Evolutionary conservation across 30 jellyfish, hydroid and myxozoan genomes (phyloP), one percentile per base, ranked within the genome.

Genomic region (Morbakka virulenta): DNA sequence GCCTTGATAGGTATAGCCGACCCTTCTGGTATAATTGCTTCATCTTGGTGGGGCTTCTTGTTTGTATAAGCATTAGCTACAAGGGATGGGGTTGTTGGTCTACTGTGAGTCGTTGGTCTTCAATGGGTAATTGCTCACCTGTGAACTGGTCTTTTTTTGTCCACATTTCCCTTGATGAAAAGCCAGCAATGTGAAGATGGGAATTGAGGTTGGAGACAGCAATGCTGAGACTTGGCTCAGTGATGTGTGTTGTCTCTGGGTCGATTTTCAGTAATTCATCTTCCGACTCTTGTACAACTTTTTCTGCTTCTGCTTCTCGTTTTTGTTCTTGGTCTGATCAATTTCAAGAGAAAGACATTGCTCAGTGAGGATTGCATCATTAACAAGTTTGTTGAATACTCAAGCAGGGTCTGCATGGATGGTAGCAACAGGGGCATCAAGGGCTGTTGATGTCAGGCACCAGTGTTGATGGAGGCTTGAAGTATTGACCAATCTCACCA

Each of bases 401-500:
- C 77, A 77, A 2, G 91, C 91, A 24, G 87, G 29, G 68, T 80
- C 87, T 29, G 63, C 63, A 2, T 71, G 87, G 22, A 66, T 36
- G 53, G 23, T 32, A 36, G 51, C 85, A 1, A 77, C 3, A 1
- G 91, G 79, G 4, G 65, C 87, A n/a, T 50, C 80, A 1, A 53
- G 91, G 73, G 22, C 77, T 9, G 77, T 74, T 53, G 36, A 83
- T 89, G 31, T 83, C 85, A 0, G 95, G 95, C 91, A 83, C 47
- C 67, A 83, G 24, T 3, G 95, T 20, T 9, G 95, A 89, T 63
- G 73, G 91, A 6, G 90, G 95, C 33, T 83, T 83, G 34, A 77
- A 36, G 57, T 73, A 83, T n/a, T 30, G 35, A 12, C 70, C 91
- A 27, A 83, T 84, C 23, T 83, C 95, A 14, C 57, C 74, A 65